These are phyloP conservation scores for Microvelia longipes DNA, from an alignment of 1,140 invertebrate genomes.

Conservation along the genomic window DNA sequence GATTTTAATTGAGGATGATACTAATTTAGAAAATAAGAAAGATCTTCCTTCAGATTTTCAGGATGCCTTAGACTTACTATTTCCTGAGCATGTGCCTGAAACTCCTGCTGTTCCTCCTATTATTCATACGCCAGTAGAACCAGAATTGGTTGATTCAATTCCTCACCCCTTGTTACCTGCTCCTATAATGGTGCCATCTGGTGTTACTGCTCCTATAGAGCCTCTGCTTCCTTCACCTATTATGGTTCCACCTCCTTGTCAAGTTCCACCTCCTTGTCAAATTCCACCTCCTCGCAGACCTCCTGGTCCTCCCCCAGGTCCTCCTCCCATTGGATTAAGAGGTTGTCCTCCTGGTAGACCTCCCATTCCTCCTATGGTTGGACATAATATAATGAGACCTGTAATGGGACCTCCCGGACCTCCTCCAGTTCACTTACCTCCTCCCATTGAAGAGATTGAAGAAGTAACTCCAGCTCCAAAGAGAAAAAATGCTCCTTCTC, in stretches of 20 bases:
- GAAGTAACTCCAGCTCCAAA: conserved; percentile 4
- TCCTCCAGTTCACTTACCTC: neutral
- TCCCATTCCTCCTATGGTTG: neutral
- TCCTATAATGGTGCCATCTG: no score
- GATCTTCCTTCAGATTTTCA: conserved; percentile 16
- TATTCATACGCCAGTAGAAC: no score
- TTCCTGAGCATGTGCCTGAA: conserved; percentile 15
- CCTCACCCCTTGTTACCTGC: no score
- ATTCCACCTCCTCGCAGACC: neutral
- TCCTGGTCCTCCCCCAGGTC: neutral
- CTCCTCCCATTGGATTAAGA: neutral
- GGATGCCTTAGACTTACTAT: conserved; percentile 16
- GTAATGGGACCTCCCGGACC: neutral
- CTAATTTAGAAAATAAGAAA: neutral
- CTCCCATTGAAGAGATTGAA: neutral
- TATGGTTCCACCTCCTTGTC: no score
- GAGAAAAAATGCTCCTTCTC: conserved; percentile 21
- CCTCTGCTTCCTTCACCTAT: no score
- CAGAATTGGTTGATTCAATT: no score
- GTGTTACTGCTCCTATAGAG: no score
- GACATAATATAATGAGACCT: neutral
- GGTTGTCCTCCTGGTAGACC: neutral
- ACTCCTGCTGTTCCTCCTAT: no score
- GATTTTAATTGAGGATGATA: neutral
- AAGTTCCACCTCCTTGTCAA: no score